phyloP scores from a whole-genome alignment of 1,140 invertebrate species.

The Macrosteles quadrilineatus region DNA sequence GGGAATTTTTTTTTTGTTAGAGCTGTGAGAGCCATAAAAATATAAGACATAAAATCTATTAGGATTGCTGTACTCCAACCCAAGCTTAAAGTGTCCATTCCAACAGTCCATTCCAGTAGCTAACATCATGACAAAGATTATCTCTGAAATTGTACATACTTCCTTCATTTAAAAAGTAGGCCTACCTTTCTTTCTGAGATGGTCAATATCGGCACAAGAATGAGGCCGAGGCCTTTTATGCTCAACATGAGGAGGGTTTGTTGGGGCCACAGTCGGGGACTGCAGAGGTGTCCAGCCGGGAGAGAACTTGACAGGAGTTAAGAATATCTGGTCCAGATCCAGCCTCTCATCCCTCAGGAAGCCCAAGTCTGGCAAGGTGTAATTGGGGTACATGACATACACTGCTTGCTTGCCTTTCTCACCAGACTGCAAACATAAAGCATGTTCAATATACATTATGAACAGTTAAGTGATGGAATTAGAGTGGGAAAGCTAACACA shows the following conservation, averaged over 20 bases:
- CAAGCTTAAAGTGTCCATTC: too few species aligned
- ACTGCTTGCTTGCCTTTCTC: slow-evolving; percentile 65
- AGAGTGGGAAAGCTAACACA: too few species aligned
- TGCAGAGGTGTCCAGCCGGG: slow-evolving; percentile 37
- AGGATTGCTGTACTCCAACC: too few species aligned
- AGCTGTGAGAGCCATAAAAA: too few species aligned
- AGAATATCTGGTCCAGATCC: slow-evolving; percentile 63
- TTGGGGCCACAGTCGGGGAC: slow-evolving; percentile 30
- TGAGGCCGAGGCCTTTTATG: slow-evolving; percentile 65
- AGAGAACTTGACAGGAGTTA: slow-evolving; percentile 55
- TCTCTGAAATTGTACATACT: too few species aligned
- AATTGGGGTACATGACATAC: slow-evolving; percentile 90
- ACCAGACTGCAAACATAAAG: slow-evolving; percentile 2
- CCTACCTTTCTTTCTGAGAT: slow-evolving; percentile 71
- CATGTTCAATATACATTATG: too few species aligned
- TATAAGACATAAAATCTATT: too few species aligned
- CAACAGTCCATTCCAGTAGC: too few species aligned
- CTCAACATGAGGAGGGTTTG: slow-evolving; percentile 29
- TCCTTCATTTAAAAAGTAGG: too few species aligned
- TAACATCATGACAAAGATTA: too few species aligned
- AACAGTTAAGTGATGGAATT: too few species aligned
- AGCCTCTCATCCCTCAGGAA: slow-evolving; percentile 66
- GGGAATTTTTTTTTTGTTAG: too few species aligned
- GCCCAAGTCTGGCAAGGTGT: slow-evolving; percentile 83
- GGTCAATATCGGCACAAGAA: slow-evolving; percentile 81